phyloP scores from a whole-genome alignment of 2,113 vertebrate species.

The Hiodon tergisus region DNA sequence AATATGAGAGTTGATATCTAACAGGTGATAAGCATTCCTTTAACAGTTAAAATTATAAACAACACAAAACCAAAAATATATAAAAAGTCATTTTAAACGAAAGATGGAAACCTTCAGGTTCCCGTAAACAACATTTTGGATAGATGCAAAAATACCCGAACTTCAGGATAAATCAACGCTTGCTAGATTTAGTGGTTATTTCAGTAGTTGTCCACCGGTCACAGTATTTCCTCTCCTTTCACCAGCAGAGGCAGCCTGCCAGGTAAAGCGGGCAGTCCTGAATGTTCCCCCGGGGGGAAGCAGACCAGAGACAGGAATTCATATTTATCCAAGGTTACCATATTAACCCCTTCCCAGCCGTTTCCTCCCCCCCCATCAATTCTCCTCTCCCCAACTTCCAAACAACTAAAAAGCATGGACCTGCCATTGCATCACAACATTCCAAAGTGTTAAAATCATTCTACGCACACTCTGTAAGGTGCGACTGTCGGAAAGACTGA shows the following conservation, averaged over 20 bases:
- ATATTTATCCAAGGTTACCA: neutral
- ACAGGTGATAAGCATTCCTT: neutral
- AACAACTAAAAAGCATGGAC: neutral
- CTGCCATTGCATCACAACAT: neutral
- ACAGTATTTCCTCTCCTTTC: conserved; percentile 39
- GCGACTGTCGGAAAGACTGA: too few relatives aligned
- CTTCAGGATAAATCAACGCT: conserved; percentile 19
- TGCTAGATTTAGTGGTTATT: conserved; percentile 36
- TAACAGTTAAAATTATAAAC: neutral
- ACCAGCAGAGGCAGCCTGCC: conserved; percentile 26
- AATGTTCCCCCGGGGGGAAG: neutral
- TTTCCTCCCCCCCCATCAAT: neutral
- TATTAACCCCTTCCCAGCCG: neutral
- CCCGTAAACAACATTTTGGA: conserved; percentile 28
- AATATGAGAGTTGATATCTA: too few relatives aligned
- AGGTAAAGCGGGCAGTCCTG: neutral
- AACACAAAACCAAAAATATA: neutral
- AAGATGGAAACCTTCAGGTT: neutral
- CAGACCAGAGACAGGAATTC: neutral
- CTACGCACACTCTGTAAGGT: neutral
- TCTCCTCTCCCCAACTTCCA: neutral
- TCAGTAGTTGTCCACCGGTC: conserved; percentile 47
- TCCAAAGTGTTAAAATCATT: neutral
- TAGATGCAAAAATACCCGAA: conserved; percentile 42
- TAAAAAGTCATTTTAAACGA: conserved; percentile 9